A percentile compares a stretch with the other conserved stretches of the same genome.
Conservation (phyloP, 2,888 invertebrate species). For the Aelia acuminata region DNA sequence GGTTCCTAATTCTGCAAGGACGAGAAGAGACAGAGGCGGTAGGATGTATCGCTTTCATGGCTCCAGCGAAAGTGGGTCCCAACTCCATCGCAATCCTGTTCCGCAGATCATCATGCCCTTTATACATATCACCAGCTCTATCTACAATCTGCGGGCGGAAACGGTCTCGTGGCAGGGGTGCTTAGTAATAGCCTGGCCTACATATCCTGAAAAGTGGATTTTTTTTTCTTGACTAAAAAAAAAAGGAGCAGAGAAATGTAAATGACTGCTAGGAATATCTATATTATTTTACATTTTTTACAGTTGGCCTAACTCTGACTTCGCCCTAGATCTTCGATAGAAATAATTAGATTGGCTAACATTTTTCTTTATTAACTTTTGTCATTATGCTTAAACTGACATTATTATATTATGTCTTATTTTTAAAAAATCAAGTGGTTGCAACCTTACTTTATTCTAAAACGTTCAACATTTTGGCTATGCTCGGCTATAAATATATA, state of each 20-base stretch:
- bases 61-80: slow-evolving; percentile 15
- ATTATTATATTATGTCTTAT: too few relatives aligned
- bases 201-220: neutral
- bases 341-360: too few relatives aligned
- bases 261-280: too few relatives aligned
- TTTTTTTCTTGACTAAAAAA: neutral
- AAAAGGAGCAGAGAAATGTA: neutral
- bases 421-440: too few relatives aligned
- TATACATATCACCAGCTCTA: neutral
- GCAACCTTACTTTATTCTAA: too few relatives aligned
- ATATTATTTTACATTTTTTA: too few relatives aligned
- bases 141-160: neutral
- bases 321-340: too few relatives aligned
- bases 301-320: too few relatives aligned
- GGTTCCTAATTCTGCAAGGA: neutral
- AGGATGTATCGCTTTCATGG: slow-evolving; percentile 15
- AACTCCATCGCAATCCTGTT: neutral
- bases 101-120: neutral
- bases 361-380: too few relatives aligned
- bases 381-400: too few relatives aligned
- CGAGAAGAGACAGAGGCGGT: neutral
- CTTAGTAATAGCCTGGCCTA: neutral
- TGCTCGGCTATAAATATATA: too few relatives aligned
- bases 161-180: neutral
- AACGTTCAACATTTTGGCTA: too few relatives aligned